Base-by-base conservation (phyloP, 2,113 vertebrate species). In the Malurus cyaneus region DNA sequence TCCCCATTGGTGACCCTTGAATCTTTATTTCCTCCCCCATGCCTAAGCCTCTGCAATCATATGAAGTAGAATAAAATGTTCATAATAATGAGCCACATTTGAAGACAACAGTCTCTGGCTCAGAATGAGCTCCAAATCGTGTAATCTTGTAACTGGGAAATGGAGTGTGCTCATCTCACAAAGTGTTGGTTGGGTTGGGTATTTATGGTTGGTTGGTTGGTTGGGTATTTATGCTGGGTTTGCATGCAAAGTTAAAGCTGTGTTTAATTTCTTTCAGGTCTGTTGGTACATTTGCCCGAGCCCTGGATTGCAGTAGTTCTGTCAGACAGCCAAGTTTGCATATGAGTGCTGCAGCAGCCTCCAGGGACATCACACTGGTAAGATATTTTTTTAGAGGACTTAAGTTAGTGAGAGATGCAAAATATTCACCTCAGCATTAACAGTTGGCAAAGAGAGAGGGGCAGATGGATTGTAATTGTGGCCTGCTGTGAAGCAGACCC, bases 311-410 rank as follows among this genome's bases (percentile, higher is more conserved):
- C 87, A 98, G 98, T 65, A 98, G 98, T 97, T 98, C 98, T 26
- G 98, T 98, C 94, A 97, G 98, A 46, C 98, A 98, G 92, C 98
- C 98, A 41, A 98, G 98, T 91, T 96, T 98, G 80, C 98, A 98
- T 89, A 98, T 98, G 98, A 98, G 98, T 21, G 98, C 98, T 19
- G 98, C 98, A 3, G 98, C 98, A 8, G 98, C 98, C 47, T 98
- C 98, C 53, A 97, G 98, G 70, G 98, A 98, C 95, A 98, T 98
- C 96, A 98, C 98, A 0, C 94, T 98, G 98, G 98, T 98, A 93
- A 97, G 98, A 56, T 44, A 78, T 52, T 88, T 70, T 62, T 88
- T 54, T 46, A 76, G 67, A 79, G 67, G 34, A 66, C 64, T 61
- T 28, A 80, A 34, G 32, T 71, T 96, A 71, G 29, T 79, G 61